phyloP scores from a whole-genome alignment of 30 jellyfish, hydroid and myxozoan species.

The Mastigias papua region DNA sequence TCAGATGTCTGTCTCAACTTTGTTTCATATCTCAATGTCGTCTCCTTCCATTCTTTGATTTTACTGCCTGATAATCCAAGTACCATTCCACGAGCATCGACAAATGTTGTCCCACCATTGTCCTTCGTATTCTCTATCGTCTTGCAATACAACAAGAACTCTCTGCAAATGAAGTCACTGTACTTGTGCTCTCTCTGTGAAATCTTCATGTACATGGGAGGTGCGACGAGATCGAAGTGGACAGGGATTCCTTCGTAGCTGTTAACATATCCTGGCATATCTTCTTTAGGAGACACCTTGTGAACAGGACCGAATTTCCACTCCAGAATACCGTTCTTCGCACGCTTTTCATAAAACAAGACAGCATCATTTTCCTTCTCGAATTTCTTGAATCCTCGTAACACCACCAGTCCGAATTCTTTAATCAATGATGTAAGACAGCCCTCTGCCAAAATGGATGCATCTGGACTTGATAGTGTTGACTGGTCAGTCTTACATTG shows the following conservation, averaged over 20 bases:
- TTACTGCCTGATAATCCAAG: conserved; percentile 29
- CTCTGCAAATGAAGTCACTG: conserved; percentile 57
- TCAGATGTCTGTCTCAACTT: background rate
- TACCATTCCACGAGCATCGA: conserved; percentile 47
- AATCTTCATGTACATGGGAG: conserved; percentile 57
- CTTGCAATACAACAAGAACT: conserved; percentile 55
- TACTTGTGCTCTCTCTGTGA: conserved; percentile 40
- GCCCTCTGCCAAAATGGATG: background rate
- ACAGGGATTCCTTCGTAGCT: conserved; percentile 60
- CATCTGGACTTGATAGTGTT: background rate
- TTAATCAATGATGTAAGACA: conserved; percentile 13
- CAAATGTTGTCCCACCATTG: conserved; percentile 48
- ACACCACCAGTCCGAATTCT: conserved; percentile 69
- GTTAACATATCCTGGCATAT: conserved; percentile 7
- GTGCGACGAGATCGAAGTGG: conserved; percentile 55
- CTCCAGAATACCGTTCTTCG: conserved; percentile 29
- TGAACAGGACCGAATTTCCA: conserved; percentile 68
- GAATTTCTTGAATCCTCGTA: conserved; percentile 65
- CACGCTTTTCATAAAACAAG: background rate
- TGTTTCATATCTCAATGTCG: conserved; percentile 21
- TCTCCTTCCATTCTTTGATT: conserved; percentile 47
- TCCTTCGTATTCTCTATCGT: background rate
- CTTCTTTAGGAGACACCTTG: conserved; percentile 27
- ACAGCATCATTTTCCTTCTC: conserved; percentile 29
- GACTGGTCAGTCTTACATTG: background rate